Evolutionary conservation across 30 jellyfish, hydroid and myxozoan genomes (phyloP), one percentile per base, ranked within the genome.

Genomic region (Turritopsis rubra): DNA sequence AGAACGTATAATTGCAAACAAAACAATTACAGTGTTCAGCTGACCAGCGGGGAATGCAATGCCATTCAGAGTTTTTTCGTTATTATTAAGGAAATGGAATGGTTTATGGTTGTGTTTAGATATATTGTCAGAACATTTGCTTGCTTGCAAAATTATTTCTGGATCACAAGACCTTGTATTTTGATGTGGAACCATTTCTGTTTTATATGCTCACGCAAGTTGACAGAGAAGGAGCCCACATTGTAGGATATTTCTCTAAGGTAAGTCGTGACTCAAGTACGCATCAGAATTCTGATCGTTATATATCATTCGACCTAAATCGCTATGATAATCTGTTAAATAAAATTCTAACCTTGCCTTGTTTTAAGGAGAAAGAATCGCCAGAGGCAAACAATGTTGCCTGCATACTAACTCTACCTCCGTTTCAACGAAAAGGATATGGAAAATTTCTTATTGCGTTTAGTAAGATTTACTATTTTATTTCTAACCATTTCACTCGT

Each of bases 371-470:
- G 65, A 94, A 94, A 77, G 97, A 94, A 26, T 94, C 99, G 1
- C 96, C 96, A 18, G 99, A 94, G 28, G 97, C 96, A 13, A 88
- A 89, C 92, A 94, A 94, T 68, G 96, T 94, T 3, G 97, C 99
- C 7, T 94, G 99, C 68, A 94, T 94, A 52, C 83, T 94, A 16
- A 89, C 97, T 5, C 86, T 94, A 65, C 99, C 99, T 25, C 99
- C 99, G 16, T 84, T 89, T 73, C 99, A 94, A 72, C 52, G 99
- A 72, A 94, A 94, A 82, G 99, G 99, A 79, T 94, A 94, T 54
- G 99, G 99, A 81, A 94, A 94, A 53, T 94, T 94, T 70, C 96
- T 88, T n/a, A 94, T 94, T 21, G 96, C 99, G 21, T 89, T 94
- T 77, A 94, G 98, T 92, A 88, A 87, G 98, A 84, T n/a, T 31